A percentile compares a stretch with the other conserved stretches of the same genome.
These are phyloP conservation scores for Orthochromis malagaraziensis DNA, from an alignment of 2,113 vertebrate genomes.

Conservation along the genomic window DNA sequence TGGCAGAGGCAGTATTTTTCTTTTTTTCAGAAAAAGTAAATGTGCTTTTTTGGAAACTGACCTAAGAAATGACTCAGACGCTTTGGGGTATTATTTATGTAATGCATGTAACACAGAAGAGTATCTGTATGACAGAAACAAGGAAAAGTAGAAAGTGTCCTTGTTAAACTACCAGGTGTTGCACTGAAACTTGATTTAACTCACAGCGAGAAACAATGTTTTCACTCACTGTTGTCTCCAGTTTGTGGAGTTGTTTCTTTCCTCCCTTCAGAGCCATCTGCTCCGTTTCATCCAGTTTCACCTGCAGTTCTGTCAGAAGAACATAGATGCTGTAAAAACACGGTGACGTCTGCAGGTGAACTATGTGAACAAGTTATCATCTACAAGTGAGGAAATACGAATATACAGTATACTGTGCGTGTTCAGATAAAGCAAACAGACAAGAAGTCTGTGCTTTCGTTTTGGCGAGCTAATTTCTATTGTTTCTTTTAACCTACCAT, in stretches of 20 bases:
- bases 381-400: neutral
- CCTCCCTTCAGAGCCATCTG: conserved; percentile 86
- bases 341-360: neutral
- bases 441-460: neutral
- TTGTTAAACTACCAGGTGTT: neutral
- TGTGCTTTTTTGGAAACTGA: accelerated
- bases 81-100: neutral
- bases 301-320: conserved; percentile 75
- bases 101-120: neutral
- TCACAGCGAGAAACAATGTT: neutral
- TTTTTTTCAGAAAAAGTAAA: too few species aligned
- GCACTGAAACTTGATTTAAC: neutral
- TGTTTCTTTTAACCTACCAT: neutral
- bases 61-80: neutral
- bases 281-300: conserved; percentile 83
- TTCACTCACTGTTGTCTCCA: conserved; percentile 78
- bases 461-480: neutral
- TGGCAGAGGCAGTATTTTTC: neutral
- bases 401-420: accelerated
- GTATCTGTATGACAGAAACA: accelerated
- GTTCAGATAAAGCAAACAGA: neutral
- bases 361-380: accelerated
- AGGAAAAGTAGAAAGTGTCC: neutral
- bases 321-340: neutral
- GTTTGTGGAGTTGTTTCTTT: conserved; percentile 87